Conservation (phyloP, 37 sponge, comb jelly and placozoan species). For the Spongia lamella region DNA sequence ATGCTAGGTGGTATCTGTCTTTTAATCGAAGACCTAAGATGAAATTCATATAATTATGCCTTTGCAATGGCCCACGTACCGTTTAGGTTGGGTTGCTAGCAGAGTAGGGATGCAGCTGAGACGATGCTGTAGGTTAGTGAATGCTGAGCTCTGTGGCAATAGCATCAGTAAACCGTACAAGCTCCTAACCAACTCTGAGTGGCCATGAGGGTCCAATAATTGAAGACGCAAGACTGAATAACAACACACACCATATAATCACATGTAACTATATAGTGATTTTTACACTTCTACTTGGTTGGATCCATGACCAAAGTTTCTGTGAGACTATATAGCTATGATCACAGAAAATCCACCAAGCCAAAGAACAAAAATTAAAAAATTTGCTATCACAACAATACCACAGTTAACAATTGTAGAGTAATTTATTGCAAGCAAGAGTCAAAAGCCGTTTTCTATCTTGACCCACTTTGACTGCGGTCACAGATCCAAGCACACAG, state of each 20-base stretch:
- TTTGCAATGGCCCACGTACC: no score
- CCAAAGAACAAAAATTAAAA: no score
- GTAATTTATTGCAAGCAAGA: no score
- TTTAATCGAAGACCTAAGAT: no score
- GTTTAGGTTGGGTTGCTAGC: no score
- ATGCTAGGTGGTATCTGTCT: no score
- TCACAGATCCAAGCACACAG: background rate
- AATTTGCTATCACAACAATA: no score
- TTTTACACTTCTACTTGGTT: background rate
- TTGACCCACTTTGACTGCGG: no score
- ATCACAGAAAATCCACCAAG: background rate
- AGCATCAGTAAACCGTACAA: slow-evolving; percentile 95
- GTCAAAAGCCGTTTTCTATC: no score
- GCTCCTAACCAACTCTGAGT: slow-evolving; percentile 66
- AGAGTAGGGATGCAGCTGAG: slow-evolving; percentile 76
- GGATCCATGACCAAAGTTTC: background rate
- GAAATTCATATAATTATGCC: no score
- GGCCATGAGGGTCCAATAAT: slow-evolving; percentile 68
- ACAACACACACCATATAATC: background rate
- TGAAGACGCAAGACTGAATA: slow-evolving; percentile 79
- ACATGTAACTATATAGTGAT: background rate
- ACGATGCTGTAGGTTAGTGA: slow-evolving; percentile 73
- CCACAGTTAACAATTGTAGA: no score
- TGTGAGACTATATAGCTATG: background rate
- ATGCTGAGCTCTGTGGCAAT: slow-evolving; percentile 91